Evolutionary conservation across 2,888 invertebrate species (phyloP), one percentile per base, ranked within the genome.

Genomic region (Heteromurus nitidus): DNA sequence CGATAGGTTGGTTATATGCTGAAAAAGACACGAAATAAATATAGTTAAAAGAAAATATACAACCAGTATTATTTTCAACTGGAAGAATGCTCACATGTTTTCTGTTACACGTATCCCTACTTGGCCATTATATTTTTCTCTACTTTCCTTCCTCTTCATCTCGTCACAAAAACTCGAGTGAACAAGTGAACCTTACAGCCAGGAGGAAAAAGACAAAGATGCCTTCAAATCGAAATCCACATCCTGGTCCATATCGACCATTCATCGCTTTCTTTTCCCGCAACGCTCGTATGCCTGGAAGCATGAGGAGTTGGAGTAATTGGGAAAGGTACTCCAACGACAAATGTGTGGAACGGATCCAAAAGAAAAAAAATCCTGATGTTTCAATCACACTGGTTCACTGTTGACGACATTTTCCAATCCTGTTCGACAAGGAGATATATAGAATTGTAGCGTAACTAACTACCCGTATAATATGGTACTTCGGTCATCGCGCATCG

Each of bases 201-300:
- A 68, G 20, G 11, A 13, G 42, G 42, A 64, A 22, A 36, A 18
- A 74, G 74, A 74, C 74, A 74, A 65, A 74, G 74, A 74, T 74
- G 50, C 36, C 64, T 74, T 53, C 16, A 74, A 74, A 65, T 22
- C 30, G 62, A 47, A 68, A 73, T 74, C 74, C 74, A 74, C 44
- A 31, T 36, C 65, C 53, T 74, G 72, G 62, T 74, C 74, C 62
- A 28, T 30, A 13, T 9, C 53, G 3, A 18, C 47, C 75, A 75
- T 75, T 67, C 75, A 75, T 75, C 67, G 55, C 67, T 67, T 22
- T 55, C 55, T 36, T 64, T 65, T 64, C 64, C n/a, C n/a, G n/a
- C 65, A 1, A 47, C 64, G 64, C 53, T 36, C n/a, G 31, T 53
- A 74, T 64, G 74, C 74, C 64, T 74, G 26, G 22, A 22, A 75